Percentiles rank a stretch among this genome's conserved stretches.
Evolutionary conservation across 2,797 vertebrate species (phyloP).

Genomic region (Hybognathus amarus): DNA sequence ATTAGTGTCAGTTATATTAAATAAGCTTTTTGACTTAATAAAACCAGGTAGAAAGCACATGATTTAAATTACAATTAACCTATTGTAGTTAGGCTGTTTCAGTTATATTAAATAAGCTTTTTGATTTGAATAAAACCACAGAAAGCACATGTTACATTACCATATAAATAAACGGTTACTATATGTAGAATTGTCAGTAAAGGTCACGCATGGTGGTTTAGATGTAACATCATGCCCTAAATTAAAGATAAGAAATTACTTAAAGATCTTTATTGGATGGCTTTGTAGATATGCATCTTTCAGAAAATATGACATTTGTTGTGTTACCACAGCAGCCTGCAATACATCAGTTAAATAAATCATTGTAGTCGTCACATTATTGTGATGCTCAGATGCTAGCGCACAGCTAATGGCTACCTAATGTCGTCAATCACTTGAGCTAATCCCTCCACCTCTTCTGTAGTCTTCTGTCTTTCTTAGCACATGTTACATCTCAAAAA

Average conservation of each 20-base stretch:
- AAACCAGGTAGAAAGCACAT: no score
- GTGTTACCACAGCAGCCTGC: neutral
- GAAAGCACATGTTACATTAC: neutral
- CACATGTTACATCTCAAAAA: conserved; percentile 36
- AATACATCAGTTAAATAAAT: conserved; percentile 3
- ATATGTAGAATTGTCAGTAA: neutral
- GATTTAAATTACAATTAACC: no score
- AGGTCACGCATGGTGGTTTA: neutral
- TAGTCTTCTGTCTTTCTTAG: neutral
- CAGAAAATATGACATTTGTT: neutral
- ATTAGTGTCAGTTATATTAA: no score
- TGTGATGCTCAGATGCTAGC: neutral
- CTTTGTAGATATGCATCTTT: neutral
- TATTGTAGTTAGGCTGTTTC: no score
- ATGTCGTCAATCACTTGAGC: conserved; percentile 49
- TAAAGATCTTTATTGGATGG: no score
- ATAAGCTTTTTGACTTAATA: no score
- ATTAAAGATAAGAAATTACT: neutral
- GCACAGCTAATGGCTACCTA: conserved; percentile 40
- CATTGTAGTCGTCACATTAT: neutral
- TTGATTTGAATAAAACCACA: neutral
- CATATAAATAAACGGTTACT: neutral
- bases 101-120: neutral
- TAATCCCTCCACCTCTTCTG: conserved; percentile 40
- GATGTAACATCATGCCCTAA: neutral